These are phyloP conservation scores for Trididemnum clinides DNA, from an alignment of 23 tunicate species.

Conservation along the genomic window DNA sequence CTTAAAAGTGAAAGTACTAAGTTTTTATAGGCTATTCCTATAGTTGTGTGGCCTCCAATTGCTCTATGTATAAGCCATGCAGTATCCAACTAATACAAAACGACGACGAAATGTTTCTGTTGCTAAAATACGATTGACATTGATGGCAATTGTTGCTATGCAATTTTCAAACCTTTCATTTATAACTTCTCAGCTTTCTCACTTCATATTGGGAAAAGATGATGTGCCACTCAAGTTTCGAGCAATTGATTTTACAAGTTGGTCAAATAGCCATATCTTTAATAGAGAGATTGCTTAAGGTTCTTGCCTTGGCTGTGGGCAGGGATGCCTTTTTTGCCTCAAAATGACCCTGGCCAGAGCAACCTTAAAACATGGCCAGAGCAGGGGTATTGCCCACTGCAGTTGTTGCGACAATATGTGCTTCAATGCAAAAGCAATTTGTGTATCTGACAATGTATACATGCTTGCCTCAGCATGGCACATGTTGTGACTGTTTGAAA, in stretches of 20 bases:
- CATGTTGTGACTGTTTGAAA: no score
- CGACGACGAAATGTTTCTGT: constrained; percentile 40
- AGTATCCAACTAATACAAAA: not conserved
- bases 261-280: not conserved
- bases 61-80: no score
- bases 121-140: constrained; percentile 40
- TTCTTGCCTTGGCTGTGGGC: not conserved
- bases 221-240: constrained; percentile 4
- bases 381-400: not conserved
- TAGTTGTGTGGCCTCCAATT: no score
- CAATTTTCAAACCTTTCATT: constrained; percentile 51
- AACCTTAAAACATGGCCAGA: no score
- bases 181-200: constrained; percentile 38
- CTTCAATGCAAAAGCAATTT: not conserved
- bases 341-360: not conserved
- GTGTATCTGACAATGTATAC: no score
- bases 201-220: not conserved
- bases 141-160: constrained; percentile 52
- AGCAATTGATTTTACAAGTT: constrained; percentile 51
- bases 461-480: no score
- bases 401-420: not conserved
- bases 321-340: not conserved
- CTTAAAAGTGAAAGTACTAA: no score
- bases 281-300: not conserved
- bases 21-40: no score